phyloP scores from a whole-genome alignment of 23 tunicate genomes.

The Ciona savignyi region DNA sequence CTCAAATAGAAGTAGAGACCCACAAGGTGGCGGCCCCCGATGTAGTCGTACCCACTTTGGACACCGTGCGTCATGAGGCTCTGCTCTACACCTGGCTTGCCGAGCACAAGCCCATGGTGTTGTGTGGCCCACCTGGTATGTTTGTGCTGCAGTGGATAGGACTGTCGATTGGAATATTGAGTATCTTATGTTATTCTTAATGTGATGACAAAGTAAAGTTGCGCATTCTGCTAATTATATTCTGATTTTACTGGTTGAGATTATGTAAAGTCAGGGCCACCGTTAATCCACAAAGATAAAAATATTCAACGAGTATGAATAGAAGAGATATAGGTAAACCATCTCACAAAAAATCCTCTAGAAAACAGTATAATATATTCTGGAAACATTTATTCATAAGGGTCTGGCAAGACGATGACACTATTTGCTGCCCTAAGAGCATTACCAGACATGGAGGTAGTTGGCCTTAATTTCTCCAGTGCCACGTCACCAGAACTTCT shows the following conservation, averaged over 20 bases:
- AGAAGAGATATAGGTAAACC: too few relatives aligned
- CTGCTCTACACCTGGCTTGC: conserved; percentile 96
- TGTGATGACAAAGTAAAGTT: background rate
- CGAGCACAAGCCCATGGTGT: conserved; percentile 92
- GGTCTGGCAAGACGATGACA: conserved; percentile 99
- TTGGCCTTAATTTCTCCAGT: conserved; percentile 92
- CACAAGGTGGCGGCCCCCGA: conserved; percentile 98
- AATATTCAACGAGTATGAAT: too few relatives aligned
- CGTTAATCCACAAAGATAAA: too few relatives aligned
- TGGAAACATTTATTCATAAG: too few relatives aligned
- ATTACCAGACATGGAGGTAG: conserved; percentile 93
- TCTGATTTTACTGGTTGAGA: too few relatives aligned
- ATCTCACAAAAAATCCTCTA: too few relatives aligned
- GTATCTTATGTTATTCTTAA: background rate
- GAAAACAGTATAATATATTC: too few relatives aligned
- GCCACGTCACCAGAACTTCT: conserved; percentile 91
- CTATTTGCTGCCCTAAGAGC: conserved; percentile 89
- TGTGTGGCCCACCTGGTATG: conserved; percentile 98
- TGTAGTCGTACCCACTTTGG: conserved; percentile 97
- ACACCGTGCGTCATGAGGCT: conserved; percentile 95
- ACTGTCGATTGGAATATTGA: background rate
- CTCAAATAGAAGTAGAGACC: conserved; percentile 97
- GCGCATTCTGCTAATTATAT: background rate
- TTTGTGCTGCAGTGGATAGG: too few relatives aligned
- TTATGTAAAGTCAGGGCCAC: too few relatives aligned